phyloP scores from a whole-genome alignment of 2,113 vertebrate species.

The Trematocara variabile region DNA sequence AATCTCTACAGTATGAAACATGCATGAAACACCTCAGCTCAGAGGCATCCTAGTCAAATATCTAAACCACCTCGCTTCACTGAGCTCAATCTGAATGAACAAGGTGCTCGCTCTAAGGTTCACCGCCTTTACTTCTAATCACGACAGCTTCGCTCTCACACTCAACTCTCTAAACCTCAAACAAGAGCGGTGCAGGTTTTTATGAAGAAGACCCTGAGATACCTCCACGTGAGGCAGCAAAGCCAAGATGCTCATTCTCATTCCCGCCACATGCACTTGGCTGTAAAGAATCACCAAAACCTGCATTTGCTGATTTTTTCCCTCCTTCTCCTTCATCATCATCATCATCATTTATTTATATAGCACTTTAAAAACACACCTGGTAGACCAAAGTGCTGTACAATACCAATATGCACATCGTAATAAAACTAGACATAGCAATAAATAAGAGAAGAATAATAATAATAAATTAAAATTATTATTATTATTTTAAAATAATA shows the following conservation, averaged over 20 bases:
- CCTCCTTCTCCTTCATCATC: background rate
- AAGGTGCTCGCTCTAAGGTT: background rate
- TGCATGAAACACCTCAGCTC: background rate
- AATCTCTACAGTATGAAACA: background rate
- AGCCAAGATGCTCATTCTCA: background rate
- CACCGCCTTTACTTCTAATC: background rate
- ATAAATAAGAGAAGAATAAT: too few species aligned
- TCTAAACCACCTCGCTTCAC: background rate
- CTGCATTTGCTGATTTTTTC: background rate
- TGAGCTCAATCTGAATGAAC: background rate
- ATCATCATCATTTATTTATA: too few species aligned
- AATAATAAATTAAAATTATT: too few species aligned
- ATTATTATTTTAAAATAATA: too few species aligned
- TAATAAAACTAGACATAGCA: too few species aligned
- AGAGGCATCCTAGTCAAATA: background rate
- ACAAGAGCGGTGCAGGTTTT: background rate
- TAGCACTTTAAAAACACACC: too few species aligned
- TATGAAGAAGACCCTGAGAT: background rate
- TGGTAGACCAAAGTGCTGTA: too few species aligned
- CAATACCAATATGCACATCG: too few species aligned
- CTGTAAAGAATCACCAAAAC: background rate
- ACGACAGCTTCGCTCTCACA: background rate
- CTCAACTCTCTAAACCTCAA: background rate
- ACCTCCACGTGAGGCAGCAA: fast-evolving
- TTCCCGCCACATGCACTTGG: background rate